Evolutionary conservation across 2,797 vertebrate species (phyloP).

Genomic region (Leptodactylus fallax): DNA sequence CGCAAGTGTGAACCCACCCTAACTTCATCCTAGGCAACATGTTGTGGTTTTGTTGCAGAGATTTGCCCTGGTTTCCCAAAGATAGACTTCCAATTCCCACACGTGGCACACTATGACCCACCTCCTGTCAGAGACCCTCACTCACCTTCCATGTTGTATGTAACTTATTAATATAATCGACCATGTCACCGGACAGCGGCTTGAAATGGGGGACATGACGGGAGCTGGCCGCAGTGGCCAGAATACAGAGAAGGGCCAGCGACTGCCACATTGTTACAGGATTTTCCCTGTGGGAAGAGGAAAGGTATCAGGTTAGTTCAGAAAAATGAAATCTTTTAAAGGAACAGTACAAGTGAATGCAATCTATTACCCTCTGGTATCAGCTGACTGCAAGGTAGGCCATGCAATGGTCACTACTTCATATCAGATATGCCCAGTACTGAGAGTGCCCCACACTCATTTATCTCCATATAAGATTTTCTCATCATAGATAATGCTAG

Average conservation of each 20-base stretch:
- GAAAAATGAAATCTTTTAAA: background rate
- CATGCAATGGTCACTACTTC: too few species aligned
- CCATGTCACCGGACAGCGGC: conserved; percentile 81
- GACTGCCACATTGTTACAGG: conserved; percentile 80
- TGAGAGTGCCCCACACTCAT: too few species aligned
- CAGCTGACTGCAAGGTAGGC: too few species aligned
- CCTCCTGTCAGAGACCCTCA: background rate
- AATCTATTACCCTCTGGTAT: background rate
- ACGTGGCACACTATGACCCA: too few species aligned
- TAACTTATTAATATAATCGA: conserved; percentile 82
- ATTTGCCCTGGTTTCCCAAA: too few species aligned
- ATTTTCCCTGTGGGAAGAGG: conserved; percentile 15
- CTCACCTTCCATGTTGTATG: conserved; percentile 90
- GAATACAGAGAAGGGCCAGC: conserved; percentile 74
- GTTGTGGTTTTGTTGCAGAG: too few species aligned
- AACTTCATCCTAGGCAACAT: too few species aligned
- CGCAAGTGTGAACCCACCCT: too few species aligned
- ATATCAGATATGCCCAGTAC: too few species aligned
- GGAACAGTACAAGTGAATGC: background rate
- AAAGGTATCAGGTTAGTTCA: background rate
- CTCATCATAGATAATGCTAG: too few species aligned
- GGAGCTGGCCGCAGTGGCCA: conserved; percentile 72
- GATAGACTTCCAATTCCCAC: too few species aligned
- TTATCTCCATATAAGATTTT: too few species aligned
- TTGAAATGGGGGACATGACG: conserved; percentile 70